Evolutionary conservation across 2,888 invertebrate genomes (phyloP), one percentile per base, ranked within the genome.

Genomic region (Drosophila fulvimacula): DNA sequence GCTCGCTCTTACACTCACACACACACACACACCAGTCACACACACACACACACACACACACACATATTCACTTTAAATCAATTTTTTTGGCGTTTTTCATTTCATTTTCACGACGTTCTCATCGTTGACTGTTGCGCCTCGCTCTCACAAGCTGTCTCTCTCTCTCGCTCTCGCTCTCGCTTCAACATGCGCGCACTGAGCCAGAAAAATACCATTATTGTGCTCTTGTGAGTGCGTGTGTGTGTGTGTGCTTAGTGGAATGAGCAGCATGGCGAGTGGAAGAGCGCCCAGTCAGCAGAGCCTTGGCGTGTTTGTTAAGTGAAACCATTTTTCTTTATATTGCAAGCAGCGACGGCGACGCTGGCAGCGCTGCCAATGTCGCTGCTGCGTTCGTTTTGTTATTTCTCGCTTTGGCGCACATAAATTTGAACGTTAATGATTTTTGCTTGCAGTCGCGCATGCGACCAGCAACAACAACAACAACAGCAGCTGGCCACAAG

Each of bases 311-410:
- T 88, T 77, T 79, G 90, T 89, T 90, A 90, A 90, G 91, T 91
- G 90, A 91, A 90, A 90, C 90, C 85, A 90, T 90, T 89, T 90
- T 88, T 90, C 82, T 82, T 82, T 87, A 80, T 85, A 82, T 89
- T 87, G 83, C 81, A 59, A 27, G 19, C 55, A 38, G n/a, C 36
- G 48, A 55, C 62, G 59, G 6, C 66, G 32, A 21, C 56, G 71
- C 38, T 49, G 49, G 19, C 59, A 21, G 39, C 73, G 67, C 44
- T 51, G 53, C 48, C 44, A 21, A 32, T 38, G 62, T 74, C 73
- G 69, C 44, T 48, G 53, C 51, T 60, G 36, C 42, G 44, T 65
- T 74, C 82, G 75, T 79, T 87, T 85, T 85, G 80, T 87, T 82
- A 85, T 86, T 89, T 89, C 89, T 84, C 88, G 82, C 87, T 83